Percentiles rank a stretch among this genome's conserved stretches.
Evolutionary conservation across 2,113 vertebrate genomes (phyloP).

Genomic region (Copsychus sechellarum): DNA sequence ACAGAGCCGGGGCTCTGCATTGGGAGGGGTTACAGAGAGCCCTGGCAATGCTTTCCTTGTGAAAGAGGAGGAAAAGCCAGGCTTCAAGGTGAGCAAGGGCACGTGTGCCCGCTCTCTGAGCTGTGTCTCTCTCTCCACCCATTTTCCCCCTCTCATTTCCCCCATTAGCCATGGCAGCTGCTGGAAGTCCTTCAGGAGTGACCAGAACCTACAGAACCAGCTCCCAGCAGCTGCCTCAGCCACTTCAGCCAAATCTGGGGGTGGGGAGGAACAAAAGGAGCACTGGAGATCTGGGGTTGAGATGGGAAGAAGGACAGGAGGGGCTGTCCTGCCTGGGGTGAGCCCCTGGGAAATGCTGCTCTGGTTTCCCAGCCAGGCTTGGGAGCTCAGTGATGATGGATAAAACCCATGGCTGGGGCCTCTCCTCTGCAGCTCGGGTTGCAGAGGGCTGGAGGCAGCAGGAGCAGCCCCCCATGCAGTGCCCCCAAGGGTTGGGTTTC

Average conservation of each 20-base stretch:
- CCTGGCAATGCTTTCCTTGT: neutral
- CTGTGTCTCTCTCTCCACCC: fast-evolving
- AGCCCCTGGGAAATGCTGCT: constrained; percentile 12
- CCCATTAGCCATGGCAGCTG: neutral
- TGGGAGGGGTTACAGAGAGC: neutral
- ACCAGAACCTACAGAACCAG: neutral
- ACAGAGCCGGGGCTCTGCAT: fast-evolving
- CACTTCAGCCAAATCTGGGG: neutral
- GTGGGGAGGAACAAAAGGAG: neutral
- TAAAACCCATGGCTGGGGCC: constrained; percentile 28
- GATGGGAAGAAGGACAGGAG: neutral
- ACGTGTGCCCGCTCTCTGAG: fast-evolving
- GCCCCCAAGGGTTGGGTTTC: constrained; percentile 18
- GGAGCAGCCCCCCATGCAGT: neutral
- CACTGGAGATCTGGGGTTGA: neutral
- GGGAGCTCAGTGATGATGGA: neutral
- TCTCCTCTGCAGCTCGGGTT: constrained; percentile 23
- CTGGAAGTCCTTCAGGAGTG: neutral
- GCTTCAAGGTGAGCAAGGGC: neutral
- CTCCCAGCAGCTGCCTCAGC: constrained; percentile 18
- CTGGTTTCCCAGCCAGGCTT: constrained; percentile 8
- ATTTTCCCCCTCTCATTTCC: neutral
- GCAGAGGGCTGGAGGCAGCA: neutral
- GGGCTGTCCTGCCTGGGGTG: neutral
- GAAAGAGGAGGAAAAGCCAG: neutral